These are phyloP conservation scores for Tor tambroides DNA, from an alignment of 2,113 vertebrate genomes.

Conservation along the genomic window DNA sequence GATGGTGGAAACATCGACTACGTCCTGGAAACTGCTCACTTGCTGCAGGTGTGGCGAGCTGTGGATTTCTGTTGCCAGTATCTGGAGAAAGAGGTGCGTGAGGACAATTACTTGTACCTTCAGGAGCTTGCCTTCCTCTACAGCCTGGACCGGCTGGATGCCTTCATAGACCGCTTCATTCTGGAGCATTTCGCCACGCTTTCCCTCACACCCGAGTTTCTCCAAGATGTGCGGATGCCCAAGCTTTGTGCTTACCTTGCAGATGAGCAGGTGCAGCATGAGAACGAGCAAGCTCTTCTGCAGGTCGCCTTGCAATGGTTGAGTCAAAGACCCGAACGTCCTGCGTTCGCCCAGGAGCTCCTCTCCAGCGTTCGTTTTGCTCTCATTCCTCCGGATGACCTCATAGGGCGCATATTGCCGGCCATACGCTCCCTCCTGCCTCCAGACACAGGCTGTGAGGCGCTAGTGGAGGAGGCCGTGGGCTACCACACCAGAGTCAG, in stretches of 20 bases:
- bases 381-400: slow-evolving; percentile 83
- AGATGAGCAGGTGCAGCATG: slow-evolving; percentile 84
- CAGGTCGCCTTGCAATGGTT: slow-evolving; percentile 90
- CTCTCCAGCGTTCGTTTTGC: slow-evolving; percentile 89
- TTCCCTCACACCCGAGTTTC: slow-evolving; percentile 85
- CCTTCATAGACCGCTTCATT: slow-evolving; percentile 89
- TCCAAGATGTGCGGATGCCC: slow-evolving; percentile 81
- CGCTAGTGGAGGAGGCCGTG: slow-evolving; percentile 86
- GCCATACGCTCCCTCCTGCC: slow-evolving; percentile 83
- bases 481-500: slow-evolving; percentile 81
- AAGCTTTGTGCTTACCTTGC: slow-evolving; percentile 87
- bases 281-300: slow-evolving; percentile 85
- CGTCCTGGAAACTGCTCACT: slow-evolving; percentile 88
- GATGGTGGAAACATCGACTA: slow-evolving; percentile 87
- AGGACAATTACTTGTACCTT: slow-evolving; percentile 93
- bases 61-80: slow-evolving; percentile 97
- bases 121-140: slow-evolving; percentile 92
- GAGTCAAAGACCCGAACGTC: slow-evolving; percentile 80
- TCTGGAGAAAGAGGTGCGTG: slow-evolving; percentile 87
- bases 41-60: slow-evolving; percentile 91
- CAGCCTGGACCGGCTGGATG: slow-evolving; percentile 86
- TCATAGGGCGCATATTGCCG: slow-evolving; percentile 81
- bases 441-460: slow-evolving; percentile 80
- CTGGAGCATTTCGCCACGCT: slow-evolving; percentile 84
- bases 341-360: slow-evolving; percentile 75